Conservation (phyloP, 2,797 vertebrate species). For the Hephaestus fuliginosus region DNA sequence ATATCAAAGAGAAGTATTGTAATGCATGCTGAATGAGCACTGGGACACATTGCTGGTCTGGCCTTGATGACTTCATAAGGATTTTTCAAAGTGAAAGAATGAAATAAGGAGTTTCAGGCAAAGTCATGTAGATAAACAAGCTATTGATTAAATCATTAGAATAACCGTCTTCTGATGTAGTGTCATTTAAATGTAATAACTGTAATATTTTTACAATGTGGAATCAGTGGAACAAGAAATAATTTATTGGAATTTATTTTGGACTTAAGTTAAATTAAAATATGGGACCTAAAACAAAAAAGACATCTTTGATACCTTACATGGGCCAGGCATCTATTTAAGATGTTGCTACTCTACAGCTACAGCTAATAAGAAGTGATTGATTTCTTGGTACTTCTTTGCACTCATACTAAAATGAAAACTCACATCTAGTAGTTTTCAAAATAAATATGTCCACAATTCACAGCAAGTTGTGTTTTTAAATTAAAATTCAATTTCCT, state of each 20-base stretch:
- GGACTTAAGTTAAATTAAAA: not conserved
- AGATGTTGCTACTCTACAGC: not conserved
- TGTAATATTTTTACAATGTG: not conserved
- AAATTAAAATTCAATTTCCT: not conserved
- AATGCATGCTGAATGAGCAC: slow-evolving; percentile 20
- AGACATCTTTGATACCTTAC: not conserved
- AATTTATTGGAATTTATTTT: too few relatives aligned
- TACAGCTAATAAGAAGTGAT: not conserved
- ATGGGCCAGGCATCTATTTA: not conserved
- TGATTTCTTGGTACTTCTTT: not conserved
- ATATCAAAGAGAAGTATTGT: slow-evolving; percentile 5
- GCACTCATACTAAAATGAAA: not conserved
- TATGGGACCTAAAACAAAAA: too few relatives aligned
- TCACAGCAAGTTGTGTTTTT: not conserved
- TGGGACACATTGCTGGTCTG: slow-evolving; percentile 11
- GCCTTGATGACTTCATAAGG: slow-evolving; percentile 8
- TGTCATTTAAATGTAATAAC: not conserved
- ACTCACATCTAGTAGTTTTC: not conserved
- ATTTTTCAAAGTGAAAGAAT: slow-evolving; percentile 14
- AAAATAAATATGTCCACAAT: not conserved
- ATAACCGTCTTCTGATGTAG: not conserved
- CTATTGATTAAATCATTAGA: not conserved
- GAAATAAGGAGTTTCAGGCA: not conserved
- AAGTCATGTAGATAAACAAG: slow-evolving; percentile 3
- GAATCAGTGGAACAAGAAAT: not conserved